Percentiles rank a stretch among this genome's conserved stretches.
Conservation (phyloP, 2,797 vertebrate species). For the Apogon hyalosoma region DNA sequence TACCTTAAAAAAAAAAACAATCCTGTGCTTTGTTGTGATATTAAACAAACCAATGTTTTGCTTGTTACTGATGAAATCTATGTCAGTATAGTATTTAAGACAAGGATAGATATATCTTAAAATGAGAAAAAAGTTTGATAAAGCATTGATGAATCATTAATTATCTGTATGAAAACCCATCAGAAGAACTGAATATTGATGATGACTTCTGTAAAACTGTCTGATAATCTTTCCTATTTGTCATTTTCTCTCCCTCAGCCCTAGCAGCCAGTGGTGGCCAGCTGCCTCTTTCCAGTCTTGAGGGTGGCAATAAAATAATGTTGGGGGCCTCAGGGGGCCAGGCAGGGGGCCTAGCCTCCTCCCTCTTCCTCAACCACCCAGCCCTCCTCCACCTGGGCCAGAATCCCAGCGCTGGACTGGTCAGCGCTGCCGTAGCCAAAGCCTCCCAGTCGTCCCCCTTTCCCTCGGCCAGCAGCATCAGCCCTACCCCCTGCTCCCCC, state of each 20-base stretch:
- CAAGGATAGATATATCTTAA: too few relatives aligned
- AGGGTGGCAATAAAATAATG: constrained; percentile 89
- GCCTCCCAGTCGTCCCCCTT: constrained; percentile 87
- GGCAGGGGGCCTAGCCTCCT: constrained; percentile 86
- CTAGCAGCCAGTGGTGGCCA: constrained; percentile 96
- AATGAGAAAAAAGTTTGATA: neutral
- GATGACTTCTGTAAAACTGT: neutral
- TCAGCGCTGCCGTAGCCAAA: constrained; percentile 86
- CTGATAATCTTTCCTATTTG: neutral
- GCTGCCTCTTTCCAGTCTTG: constrained; percentile 95
- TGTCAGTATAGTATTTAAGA: too few relatives aligned
- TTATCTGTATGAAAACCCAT: neutral
- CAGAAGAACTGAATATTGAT: neutral
- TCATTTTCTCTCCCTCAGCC: constrained; percentile 76
- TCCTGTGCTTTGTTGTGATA: too few relatives aligned
- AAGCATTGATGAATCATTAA: neutral
- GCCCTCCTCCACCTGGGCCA: constrained; percentile 90
- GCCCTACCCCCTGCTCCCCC: constrained; percentile 87
- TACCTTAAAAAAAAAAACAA: too few relatives aligned
- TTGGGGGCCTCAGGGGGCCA: constrained; percentile 85
- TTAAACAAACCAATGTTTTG: too few relatives aligned
- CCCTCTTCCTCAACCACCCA: constrained; percentile 93
- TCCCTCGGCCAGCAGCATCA: constrained; percentile 83
- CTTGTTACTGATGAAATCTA: too few relatives aligned
- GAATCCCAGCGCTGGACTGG: constrained; percentile 84